Conservation (phyloP, 1,140 invertebrate genomes). For the Halyomorpha halys region DNA sequence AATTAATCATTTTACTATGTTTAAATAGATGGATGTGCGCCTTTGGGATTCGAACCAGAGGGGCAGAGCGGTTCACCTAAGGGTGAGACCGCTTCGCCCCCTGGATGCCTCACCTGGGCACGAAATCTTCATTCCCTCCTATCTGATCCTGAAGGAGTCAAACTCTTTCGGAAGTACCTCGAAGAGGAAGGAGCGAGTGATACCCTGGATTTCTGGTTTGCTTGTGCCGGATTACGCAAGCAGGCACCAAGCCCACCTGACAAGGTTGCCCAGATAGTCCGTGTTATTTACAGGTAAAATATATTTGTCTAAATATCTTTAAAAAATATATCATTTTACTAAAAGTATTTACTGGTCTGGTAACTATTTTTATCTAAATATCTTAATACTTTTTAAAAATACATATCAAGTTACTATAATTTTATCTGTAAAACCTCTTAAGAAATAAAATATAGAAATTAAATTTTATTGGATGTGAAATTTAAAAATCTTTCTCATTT, state of each 20-base stretch:
- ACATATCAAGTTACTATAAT: no score
- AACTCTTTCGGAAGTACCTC: slow-evolving; percentile 73
- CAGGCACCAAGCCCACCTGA: slow-evolving; percentile 50
- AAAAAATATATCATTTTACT: no score
- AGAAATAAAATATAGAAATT: no score
- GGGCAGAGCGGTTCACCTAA: slow-evolving; percentile 33
- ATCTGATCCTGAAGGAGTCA: slow-evolving; percentile 73
- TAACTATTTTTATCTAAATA: no score
- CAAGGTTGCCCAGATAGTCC: slow-evolving; percentile 62
- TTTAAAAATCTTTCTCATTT: no score
- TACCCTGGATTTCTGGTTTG: slow-evolving; percentile 81
- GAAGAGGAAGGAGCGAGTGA: slow-evolving; percentile 68
- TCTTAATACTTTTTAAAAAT: no score
- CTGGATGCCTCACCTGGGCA: slow-evolving; percentile 76
- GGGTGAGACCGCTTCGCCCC: slow-evolving; percentile 47
- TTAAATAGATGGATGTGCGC: slow-evolving; percentile 39
- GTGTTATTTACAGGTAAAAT: slow-evolving; percentile 71
- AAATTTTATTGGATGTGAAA: no score
- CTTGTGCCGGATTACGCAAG: slow-evolving; percentile 77
- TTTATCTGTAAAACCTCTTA: no score
- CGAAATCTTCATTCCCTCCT: slow-evolving; percentile 67
- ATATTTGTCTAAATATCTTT: no score
- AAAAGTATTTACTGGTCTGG: no score
- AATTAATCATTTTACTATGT: slow-evolving; percentile 8
- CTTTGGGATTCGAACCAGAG: slow-evolving; percentile 44